These are phyloP conservation scores for Porites lutea DNA, from an alignment of 64 coral and sea anemone species.

Conservation along the genomic window DNA sequence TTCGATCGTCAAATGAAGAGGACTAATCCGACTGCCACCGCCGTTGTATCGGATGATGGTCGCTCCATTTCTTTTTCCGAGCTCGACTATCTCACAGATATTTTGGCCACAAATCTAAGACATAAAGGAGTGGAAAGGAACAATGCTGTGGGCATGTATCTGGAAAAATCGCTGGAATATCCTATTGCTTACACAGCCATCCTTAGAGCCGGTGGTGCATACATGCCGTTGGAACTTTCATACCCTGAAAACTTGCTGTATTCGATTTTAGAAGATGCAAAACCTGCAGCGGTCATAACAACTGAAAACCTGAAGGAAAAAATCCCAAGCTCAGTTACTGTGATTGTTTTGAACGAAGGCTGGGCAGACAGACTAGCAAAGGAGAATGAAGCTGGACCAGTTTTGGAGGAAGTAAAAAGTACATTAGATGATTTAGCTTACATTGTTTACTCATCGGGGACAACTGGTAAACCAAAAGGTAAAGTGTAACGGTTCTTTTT, in stretches of 20 bases:
- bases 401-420: constrained; percentile 18
- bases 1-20: constrained; percentile 78
- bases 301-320: constrained; percentile 61
- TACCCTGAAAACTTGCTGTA: constrained; percentile 69
- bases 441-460: constrained; percentile 92
- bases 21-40: constrained; percentile 65
- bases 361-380: constrained; percentile 69
- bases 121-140: constrained; percentile 76
- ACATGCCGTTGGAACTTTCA: constrained; percentile 88
- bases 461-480: constrained; percentile 94
- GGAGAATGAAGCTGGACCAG: constrained; percentile 59
- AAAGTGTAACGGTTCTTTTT: constrained; percentile 9
- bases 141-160: constrained; percentile 83
- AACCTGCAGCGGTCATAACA: constrained; percentile 73
- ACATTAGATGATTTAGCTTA: constrained; percentile 81
- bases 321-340: constrained; percentile 55
- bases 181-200: constrained; percentile 77
- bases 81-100: constrained; percentile 72
- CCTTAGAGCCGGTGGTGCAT: constrained; percentile 89
- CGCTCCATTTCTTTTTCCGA: constrained; percentile 76
- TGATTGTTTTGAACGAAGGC: constrained; percentile 70
- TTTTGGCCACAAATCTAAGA: constrained; percentile 75
- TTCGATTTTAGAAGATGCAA: constrained; percentile 86
- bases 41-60: constrained; percentile 83
- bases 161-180: constrained; percentile 85